phyloP scores from a whole-genome alignment of 2,888 invertebrate species.

The Ophion costatus region DNA sequence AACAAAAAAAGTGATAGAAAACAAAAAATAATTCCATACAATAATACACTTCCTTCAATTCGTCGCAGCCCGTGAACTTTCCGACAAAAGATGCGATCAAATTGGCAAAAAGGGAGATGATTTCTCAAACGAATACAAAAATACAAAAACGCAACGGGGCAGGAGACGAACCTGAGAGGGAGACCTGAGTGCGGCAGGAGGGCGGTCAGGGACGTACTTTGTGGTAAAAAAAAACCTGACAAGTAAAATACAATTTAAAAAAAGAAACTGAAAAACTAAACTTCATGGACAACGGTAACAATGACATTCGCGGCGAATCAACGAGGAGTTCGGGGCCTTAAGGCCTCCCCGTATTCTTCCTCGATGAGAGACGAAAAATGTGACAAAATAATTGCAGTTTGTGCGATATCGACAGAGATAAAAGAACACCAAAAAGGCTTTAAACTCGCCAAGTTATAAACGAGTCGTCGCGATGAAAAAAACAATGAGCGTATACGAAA shows the following conservation, averaged over 20 bases:
- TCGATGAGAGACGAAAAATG: background rate
- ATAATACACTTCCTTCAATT: conserved; percentile 34
- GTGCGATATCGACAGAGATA: background rate
- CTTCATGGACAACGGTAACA: conserved; percentile 11
- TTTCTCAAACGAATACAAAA: background rate
- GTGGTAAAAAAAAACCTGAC: conserved; percentile 76
- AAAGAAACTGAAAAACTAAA: conserved; percentile 1
- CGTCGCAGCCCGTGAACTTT: conserved; percentile 47
- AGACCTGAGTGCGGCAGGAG: conserved; percentile 81
- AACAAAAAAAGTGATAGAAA: background rate
- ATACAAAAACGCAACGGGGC: conserved; percentile 71
- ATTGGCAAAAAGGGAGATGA: background rate
- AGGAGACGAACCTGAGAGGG: conserved; percentile 78
- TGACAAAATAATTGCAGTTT: background rate
- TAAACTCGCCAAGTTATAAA: background rate
- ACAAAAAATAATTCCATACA: background rate
- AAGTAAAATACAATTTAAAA: conserved; percentile 37
- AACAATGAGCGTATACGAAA: background rate
- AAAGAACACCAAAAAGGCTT: background rate
- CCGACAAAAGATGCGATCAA: conserved; percentile 12
- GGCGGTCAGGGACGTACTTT: conserved; percentile 82
- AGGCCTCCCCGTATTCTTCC: background rate
- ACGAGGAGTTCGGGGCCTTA: conserved; percentile 6
- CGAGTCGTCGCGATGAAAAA: background rate
- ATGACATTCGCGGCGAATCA: background rate